These are phyloP conservation scores for Oryzaephilus surinamensis DNA, from an alignment of 1,140 invertebrate species.

Conservation along the genomic window DNA sequence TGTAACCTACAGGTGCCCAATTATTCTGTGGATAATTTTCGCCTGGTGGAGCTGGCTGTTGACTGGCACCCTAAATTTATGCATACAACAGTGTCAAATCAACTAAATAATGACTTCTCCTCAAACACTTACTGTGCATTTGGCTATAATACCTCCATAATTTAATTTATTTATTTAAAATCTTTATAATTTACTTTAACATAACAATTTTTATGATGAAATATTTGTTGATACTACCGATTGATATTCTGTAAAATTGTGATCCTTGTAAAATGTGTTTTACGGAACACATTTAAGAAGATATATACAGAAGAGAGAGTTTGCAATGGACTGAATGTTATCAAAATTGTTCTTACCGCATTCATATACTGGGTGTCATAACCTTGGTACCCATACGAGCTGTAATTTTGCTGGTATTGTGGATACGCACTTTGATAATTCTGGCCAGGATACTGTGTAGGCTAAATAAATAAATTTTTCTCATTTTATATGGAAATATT, in stretches of 20 bases:
- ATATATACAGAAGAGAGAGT: neutral
- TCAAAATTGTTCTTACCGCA: slow-evolving; percentile 7
- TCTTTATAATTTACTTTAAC: slow-evolving; percentile 5
- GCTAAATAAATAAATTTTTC: slow-evolving; percentile 8
- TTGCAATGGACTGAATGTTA: too few relatives aligned
- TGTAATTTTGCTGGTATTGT: slow-evolving; percentile 19
- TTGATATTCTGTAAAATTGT: slow-evolving; percentile 10
- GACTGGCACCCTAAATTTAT: slow-evolving; percentile 9
- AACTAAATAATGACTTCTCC: neutral
- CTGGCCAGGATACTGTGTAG: slow-evolving; percentile 17
- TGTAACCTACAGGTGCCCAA: slow-evolving; percentile 14
- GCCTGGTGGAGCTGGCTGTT: slow-evolving; percentile 16
- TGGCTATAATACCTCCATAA: slow-evolving; percentile 7
- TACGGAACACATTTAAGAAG: neutral
- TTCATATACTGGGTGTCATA: slow-evolving; percentile 7
- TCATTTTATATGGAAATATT: neutral
- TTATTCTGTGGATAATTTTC: slow-evolving; percentile 17
- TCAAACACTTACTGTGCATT: slow-evolving; percentile 9
- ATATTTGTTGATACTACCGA: slow-evolving; percentile 7
- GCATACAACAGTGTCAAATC: slow-evolving; percentile 1
- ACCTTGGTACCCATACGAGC: slow-evolving; percentile 9
- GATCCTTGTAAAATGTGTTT: slow-evolving; percentile 10
- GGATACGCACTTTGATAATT: slow-evolving; percentile 18
- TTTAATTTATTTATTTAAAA: neutral
- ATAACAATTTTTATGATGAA: slow-evolving; percentile 5